A percentile compares a stretch with the other conserved stretches of the same genome.
phyloP scores from a whole-genome alignment of 1,140 invertebrate species.

The Micrasema minimum region DNA sequence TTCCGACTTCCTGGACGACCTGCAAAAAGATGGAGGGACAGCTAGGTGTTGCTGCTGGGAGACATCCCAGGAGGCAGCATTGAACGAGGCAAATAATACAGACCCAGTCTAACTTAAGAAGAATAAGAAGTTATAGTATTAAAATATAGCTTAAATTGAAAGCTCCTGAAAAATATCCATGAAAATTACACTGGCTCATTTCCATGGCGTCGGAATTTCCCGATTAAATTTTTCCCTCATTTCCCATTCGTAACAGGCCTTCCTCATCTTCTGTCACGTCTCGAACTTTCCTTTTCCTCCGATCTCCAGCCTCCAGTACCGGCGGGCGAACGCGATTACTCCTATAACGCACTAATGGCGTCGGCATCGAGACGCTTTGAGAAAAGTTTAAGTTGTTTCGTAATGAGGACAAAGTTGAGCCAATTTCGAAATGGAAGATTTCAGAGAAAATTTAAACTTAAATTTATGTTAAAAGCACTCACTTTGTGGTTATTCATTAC shows the following conservation, averaged over 20 bases:
- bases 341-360: constrained; percentile 5
- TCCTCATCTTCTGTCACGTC: neutral
- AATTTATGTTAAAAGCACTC: too few species aligned
- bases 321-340: neutral
- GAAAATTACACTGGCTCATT: constrained; percentile 17
- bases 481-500: too few species aligned
- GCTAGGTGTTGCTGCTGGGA: too few species aligned
- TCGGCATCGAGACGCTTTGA: neutral
- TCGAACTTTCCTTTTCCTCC: neutral
- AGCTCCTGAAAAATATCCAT: neutral
- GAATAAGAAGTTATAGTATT: too few species aligned
- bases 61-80: too few species aligned
- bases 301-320: neutral
- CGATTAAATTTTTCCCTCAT: constrained; percentile 20
- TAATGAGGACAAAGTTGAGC: constrained; percentile 2
- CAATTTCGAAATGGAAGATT: neutral
- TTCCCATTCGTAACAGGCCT: constrained; percentile 11
- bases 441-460: too few species aligned
- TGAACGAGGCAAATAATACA: too few species aligned
- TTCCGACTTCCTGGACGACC: too few species aligned
- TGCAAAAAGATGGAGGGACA: too few species aligned
- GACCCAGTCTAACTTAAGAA: too few species aligned
- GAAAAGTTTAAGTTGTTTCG: constrained; percentile 2
- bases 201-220: neutral
- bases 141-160: too few species aligned